Evolutionary conservation across 2,797 vertebrate genomes (phyloP), one percentile per base, ranked within the genome.

Genomic region (Triplophysa yarkandensis): DNA sequence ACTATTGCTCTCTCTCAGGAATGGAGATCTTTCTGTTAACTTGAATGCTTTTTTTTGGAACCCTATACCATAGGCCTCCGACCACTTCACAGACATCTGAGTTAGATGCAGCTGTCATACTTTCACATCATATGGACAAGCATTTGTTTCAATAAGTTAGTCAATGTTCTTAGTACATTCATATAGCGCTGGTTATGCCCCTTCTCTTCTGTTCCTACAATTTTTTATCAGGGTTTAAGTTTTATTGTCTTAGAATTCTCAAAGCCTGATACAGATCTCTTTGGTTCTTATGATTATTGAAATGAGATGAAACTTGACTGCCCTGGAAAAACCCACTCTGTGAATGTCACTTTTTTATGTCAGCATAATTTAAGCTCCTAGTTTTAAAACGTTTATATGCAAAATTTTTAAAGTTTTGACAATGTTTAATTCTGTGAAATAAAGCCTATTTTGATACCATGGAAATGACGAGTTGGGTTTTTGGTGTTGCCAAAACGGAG

Each of bases 391-490:
- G 86, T 92, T 92, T 91, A 90, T 93, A 92, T 92, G 91, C 91
- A 91, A 92, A 85, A 87, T 85, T 84, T 89, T 87, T 87, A 84
- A 84, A 79, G 82, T 93, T 92, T 92, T 89, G 87, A 90, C 87
- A 89, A 89, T 88, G 88, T 88, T 91, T 80, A 85, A 87, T 77
- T 80, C 87, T 89, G 84, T 89, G 83, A 90, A 93, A 91, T 91
- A 93, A 93, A 93, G 83, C 85, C 86, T 92, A 92, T 93, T 93
- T 93, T 93, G 89, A 90, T 93, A 93, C 84, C 82, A 88, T 72
- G 52, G 46, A 63, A 27, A 48, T 23, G 23, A 34, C 21, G 44
- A 60, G 57, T 7, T 7, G 27, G 60, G 39, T 66, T 52, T 62
- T 66, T 30, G 32, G 16, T 52, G 50, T 52, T 25, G 34, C 11